Conservation (phyloP, 2,797 vertebrate species). For the Eleutherodactylus coqui region DNA sequence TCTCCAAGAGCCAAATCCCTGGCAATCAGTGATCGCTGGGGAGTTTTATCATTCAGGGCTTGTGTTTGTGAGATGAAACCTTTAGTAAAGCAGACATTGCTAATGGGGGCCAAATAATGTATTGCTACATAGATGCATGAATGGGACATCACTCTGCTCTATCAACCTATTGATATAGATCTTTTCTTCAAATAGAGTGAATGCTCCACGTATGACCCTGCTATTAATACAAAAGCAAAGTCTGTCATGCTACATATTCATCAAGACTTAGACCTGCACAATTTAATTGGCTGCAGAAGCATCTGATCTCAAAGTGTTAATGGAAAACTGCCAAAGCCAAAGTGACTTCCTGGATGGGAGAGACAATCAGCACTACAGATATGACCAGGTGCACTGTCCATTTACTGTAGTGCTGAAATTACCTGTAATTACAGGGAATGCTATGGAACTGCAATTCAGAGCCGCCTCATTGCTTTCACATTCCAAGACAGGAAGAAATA, state of each 20-base stretch:
- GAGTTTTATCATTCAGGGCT: no score
- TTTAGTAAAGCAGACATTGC: no score
- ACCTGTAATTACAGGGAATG: conserved; percentile 36
- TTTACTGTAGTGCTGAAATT: conserved; percentile 25
- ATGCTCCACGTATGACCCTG: background rate
- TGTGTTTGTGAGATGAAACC: no score
- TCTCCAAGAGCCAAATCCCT: no score
- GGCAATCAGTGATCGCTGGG: no score
- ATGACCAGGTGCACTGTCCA: conserved; percentile 34
- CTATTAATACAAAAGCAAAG: background rate
- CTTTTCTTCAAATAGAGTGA: background rate
- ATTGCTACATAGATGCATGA: background rate
- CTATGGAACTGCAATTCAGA: background rate
- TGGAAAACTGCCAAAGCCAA: background rate
- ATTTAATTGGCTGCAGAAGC: background rate
- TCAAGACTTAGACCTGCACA: background rate
- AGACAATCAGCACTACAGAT: background rate
- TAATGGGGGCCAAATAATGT: no score
- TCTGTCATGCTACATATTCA: background rate
- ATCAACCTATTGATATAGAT: no score
- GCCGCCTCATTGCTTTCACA: background rate
- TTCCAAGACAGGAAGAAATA: background rate
- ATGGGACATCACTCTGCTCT: background rate
- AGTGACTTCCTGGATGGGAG: background rate
- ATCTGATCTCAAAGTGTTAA: conserved; percentile 5